Evolutionary conservation across 2,797 vertebrate genomes (phyloP).

Genomic region (Crenichthys baileyi): DNA sequence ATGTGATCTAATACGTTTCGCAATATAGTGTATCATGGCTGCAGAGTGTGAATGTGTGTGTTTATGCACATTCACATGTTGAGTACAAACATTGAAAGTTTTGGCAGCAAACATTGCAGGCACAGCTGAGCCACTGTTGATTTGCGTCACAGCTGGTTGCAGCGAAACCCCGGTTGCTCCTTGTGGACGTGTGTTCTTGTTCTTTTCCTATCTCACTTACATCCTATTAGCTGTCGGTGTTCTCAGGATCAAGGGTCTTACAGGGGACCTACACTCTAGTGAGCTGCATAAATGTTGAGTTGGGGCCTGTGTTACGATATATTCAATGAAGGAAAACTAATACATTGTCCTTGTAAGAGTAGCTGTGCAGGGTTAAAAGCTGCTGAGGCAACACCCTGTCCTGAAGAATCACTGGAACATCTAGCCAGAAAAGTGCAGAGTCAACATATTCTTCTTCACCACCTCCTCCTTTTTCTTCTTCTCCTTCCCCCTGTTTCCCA

Average conservation of each 20-base stretch:
- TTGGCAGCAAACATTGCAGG: not conserved
- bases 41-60: conserved; percentile 13
- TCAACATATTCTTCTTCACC: conserved; percentile 39
- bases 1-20: too few species aligned
- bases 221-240: not conserved
- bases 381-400: conserved; percentile 48
- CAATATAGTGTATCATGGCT: not conserved
- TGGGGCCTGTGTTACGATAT: not conserved
- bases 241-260: not conserved
- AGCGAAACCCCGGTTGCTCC: too few species aligned
- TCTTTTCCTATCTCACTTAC: not conserved
- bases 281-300: not conserved
- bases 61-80: not conserved
- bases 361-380: not conserved
- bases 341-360: not conserved
- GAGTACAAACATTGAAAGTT: not conserved
- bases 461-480: conserved; percentile 42
- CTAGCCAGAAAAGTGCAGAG: conserved; percentile 43
- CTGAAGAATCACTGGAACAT: conserved; percentile 49
- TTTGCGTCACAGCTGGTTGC: too few species aligned
- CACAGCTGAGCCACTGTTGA: not conserved
- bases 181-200: not conserved
- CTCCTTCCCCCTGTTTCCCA: conserved; percentile 26
- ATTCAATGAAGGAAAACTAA: not conserved
- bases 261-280: not conserved